phyloP scores from a whole-genome alignment of 2,888 invertebrate species.

The Harmothoe impar region DNA sequence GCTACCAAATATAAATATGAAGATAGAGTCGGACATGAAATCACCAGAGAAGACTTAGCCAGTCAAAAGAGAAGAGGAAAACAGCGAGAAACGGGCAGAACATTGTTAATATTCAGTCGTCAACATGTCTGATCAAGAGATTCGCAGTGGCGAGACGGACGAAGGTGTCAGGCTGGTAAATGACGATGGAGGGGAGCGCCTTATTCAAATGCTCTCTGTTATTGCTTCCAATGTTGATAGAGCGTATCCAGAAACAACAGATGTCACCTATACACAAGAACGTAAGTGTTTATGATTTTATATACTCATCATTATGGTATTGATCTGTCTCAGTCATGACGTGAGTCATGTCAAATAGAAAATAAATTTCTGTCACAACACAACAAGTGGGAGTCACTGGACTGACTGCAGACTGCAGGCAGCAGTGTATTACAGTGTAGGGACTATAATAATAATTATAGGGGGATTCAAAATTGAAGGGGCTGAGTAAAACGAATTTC shows the following conservation, averaged over 20 bases:
- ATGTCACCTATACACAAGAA: neutral
- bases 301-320: too few relatives aligned
- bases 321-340: too few relatives aligned
- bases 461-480: too few relatives aligned
- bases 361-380: too few relatives aligned
- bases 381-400: too few relatives aligned
- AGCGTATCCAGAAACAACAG: slow-evolving; percentile 29
- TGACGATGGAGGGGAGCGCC: slow-evolving; percentile 50
- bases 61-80: neutral
- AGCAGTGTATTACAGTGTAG: too few relatives aligned
- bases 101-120: neutral
- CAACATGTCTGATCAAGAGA: slow-evolving; percentile 47
- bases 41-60: neutral
- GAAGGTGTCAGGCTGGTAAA: slow-evolving; percentile 4
- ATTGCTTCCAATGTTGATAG: slow-evolving; percentile 47
- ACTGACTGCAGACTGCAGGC: too few relatives aligned
- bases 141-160: slow-evolving; percentile 54
- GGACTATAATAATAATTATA: too few relatives aligned
- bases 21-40: neutral
- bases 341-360: too few relatives aligned
- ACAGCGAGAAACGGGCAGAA: neutral
- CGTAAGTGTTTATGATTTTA: too few relatives aligned
- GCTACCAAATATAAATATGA: neutral
- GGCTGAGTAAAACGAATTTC: too few relatives aligned
- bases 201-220: slow-evolving; percentile 58